A percentile compares a stretch with the other conserved stretches of the same genome.
phyloP scores from a whole-genome alignment of 2,888 invertebrate species.

The Alloplasta piceator region DNA sequence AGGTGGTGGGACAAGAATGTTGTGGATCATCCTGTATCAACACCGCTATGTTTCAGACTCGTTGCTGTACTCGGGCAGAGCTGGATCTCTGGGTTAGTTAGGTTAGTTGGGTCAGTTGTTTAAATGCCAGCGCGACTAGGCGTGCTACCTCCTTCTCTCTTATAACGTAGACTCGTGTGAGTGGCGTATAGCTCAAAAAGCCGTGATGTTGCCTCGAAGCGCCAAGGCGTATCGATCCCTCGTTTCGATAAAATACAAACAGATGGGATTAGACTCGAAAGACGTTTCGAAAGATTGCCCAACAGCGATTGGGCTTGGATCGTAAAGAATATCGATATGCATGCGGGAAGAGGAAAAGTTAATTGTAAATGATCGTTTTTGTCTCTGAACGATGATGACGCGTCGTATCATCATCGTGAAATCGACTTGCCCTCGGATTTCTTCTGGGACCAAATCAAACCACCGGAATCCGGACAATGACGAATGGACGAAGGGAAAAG shows the following conservation, averaged over 20 bases:
- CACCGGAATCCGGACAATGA: conserved; percentile 67
- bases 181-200: conserved; percentile 21
- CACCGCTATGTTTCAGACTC: neutral
- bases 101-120: conserved; percentile 64
- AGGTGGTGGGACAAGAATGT: no score
- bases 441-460: conserved; percentile 23
- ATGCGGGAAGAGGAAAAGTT: neutral
- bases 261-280: conserved; percentile 42
- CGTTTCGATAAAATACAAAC: conserved; percentile 42
- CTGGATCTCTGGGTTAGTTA: conserved; percentile 56
- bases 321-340: conserved; percentile 1
- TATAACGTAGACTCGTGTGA: neutral
- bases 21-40: conserved; percentile 28
- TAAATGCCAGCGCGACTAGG: conserved; percentile 61
- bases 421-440: conserved; percentile 7
- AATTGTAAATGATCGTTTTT: conserved; percentile 22
- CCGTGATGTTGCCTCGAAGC: conserved; percentile 28
- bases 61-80: conserved; percentile 12
- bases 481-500: conserved; percentile 68
- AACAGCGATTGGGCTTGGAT: conserved; percentile 6
- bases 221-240: conserved; percentile 53
- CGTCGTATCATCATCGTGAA: neutral
- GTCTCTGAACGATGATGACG: neutral
- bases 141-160: conserved; percentile 49
- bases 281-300: conserved; percentile 22